phyloP scores from a whole-genome alignment of 2,113 vertebrate genomes.

The Chelonoidis abingdonii region DNA sequence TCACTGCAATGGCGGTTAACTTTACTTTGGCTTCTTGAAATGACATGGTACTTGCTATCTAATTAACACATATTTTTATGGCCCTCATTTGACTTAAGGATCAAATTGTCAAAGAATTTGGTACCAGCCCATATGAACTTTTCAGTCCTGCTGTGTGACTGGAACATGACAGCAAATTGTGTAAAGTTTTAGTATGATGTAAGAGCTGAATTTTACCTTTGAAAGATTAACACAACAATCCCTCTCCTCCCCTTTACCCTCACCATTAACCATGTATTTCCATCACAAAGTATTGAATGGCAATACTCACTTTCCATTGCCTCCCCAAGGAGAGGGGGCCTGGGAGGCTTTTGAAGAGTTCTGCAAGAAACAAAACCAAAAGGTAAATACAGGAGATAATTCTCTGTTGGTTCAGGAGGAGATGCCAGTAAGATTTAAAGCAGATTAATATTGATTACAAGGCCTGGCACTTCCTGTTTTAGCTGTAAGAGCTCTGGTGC shows the following conservation, averaged over 20 bases:
- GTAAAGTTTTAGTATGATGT: background rate
- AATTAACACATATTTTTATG: slow-evolving; percentile 78
- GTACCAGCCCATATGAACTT: slow-evolving; percentile 28
- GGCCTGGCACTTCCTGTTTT: slow-evolving; percentile 38
- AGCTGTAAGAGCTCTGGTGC: slow-evolving; percentile 28
- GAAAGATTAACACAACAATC: slow-evolving; percentile 12
- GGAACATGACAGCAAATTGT: slow-evolving; percentile 37
- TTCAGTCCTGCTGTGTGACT: background rate
- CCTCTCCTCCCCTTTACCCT: background rate
- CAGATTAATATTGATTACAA: slow-evolving; percentile 68
- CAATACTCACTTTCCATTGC: slow-evolving; percentile 95
- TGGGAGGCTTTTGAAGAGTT: slow-evolving; percentile 95
- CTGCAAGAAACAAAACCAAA: slow-evolving; percentile 82
- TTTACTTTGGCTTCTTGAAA: slow-evolving; percentile 75
- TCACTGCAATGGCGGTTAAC: slow-evolving; percentile 74
- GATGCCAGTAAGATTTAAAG: slow-evolving; percentile 62
- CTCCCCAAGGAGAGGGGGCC: slow-evolving; percentile 95
- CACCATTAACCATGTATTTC: slow-evolving; percentile 42
- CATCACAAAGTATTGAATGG: slow-evolving; percentile 63
- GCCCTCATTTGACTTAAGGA: slow-evolving; percentile 72
- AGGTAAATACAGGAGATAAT: slow-evolving; percentile 68
- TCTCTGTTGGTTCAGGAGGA: slow-evolving; percentile 68
- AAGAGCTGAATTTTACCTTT: slow-evolving; percentile 24
- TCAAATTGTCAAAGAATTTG: slow-evolving; percentile 65
- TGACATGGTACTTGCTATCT: slow-evolving; percentile 65